Conservation (phyloP, 2,888 invertebrate genomes). For the Metalampra italica region DNA sequence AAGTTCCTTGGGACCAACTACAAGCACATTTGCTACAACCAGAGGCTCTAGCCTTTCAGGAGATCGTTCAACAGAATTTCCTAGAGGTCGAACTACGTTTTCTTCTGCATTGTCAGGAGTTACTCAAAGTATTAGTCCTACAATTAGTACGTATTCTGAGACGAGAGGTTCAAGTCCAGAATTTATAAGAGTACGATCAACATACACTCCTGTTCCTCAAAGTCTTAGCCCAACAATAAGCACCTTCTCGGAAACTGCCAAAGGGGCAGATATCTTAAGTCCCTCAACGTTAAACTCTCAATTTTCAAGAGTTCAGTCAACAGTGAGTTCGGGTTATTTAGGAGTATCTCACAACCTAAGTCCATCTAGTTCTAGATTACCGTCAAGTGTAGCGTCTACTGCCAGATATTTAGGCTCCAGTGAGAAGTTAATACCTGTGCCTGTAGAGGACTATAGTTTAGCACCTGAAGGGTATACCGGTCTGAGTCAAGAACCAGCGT, state of each 20-base stretch:
- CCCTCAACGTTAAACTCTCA: not conserved
- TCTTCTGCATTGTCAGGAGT: not conserved
- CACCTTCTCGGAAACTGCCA: not conserved
- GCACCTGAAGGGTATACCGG: constrained; percentile 38
- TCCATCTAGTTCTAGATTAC: not conserved
- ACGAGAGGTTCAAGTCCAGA: not conserved
- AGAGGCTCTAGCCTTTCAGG: not conserved
- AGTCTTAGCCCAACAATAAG: not conserved
- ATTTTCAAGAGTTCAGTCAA: constrained; percentile 2
- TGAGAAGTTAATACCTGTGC: constrained; percentile 39
- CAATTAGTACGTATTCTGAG: constrained; percentile 8
- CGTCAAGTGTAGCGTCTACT: constrained; percentile 24
- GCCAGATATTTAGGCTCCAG: constrained; percentile 30
- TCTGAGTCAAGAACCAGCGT: constrained; percentile 51
- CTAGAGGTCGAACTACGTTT: not conserved
- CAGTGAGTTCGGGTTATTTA: not conserved
- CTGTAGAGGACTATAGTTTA: constrained; percentile 38
- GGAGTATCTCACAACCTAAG: not conserved
- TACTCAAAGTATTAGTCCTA: not conserved
- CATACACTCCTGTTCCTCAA: not conserved
- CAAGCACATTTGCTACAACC: not conserved
- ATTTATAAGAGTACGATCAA: not conserved
- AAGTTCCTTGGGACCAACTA: not conserved
- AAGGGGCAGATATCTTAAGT: not conserved
- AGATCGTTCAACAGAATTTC: not conserved